Evolutionary conservation across 2,888 invertebrate species (phyloP), one percentile per base, ranked within the genome.

Genomic region (Caenorhabditis sp.): DNA sequence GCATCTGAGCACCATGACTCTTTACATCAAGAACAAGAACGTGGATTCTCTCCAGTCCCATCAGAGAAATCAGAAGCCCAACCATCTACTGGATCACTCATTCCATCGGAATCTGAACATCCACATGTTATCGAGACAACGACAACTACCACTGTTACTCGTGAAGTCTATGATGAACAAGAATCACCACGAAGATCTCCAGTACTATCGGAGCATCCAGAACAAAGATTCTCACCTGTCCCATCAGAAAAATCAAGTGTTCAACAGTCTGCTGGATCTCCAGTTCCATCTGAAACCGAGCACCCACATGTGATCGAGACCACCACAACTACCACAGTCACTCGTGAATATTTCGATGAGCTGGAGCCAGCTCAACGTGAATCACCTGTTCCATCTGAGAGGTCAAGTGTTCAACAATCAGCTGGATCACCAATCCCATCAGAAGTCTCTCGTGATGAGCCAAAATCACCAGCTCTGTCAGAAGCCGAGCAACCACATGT

Each of bases 391-490:
- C 43, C 38, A 56, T 50, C 61, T 1, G 67, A 67, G 54, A 12
- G 21, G 60, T 65, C 65, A 12, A 7, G 2, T n/a, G 27, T 53
- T 25, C 38, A 26, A 54, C 26, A 54, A 52, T 7, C 20, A 17
- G 61, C 26, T 14, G 56, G 63, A 23, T 54, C 59, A 5, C 67
- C 72, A 62, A 49, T 62, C 23, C 64, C 61, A 56, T 65, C 70
- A 4, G 31, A 31, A 31, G n/a, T n/a, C n/a, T n/a, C n/a, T n/a
- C n/a, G n/a, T n/a, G n/a, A n/a, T n/a, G n/a, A n/a, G n/a, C n/a
- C n/a, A n/a, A n/a, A 36, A 31, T 27, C 57, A 20, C 26, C 23
- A 27, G 10, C 10, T 50, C 17, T 21, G 10, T 36, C 7, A 12
- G 50, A 50, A n/a, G 50, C 7, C 4, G 50, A n/a, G 17, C 20